Conservation (phyloP, 1,140 invertebrate species). For the Leptonema lineaticorne region DNA sequence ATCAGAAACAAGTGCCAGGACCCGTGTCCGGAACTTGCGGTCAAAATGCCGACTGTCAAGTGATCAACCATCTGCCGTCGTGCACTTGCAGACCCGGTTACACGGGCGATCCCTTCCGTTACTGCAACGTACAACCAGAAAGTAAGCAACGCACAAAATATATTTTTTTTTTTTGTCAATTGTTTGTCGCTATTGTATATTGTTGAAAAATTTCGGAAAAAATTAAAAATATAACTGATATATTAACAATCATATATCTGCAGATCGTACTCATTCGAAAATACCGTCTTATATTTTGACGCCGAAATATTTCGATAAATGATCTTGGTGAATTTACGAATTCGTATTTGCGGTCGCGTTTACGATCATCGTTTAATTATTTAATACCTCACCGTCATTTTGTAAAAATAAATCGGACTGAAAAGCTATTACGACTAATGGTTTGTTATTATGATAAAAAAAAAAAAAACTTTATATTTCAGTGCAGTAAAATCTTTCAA, state of each 20-base stretch:
- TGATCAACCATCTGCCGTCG: constrained; percentile 63
- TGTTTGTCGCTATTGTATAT: not conserved
- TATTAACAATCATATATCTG: too few relatives aligned
- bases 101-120: constrained; percentile 71
- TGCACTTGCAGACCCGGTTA: constrained; percentile 69
- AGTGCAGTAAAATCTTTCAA: too few relatives aligned
- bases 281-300: not conserved
- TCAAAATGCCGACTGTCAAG: constrained; percentile 65
- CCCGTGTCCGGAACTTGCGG: constrained; percentile 66
- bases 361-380: too few relatives aligned
- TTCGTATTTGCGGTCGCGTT: too few relatives aligned
- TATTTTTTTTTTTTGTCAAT: not conserved
- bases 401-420: too few relatives aligned
- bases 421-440: too few relatives aligned
- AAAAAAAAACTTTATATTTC: too few relatives aligned
- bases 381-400: too few relatives aligned
- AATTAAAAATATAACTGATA: too few relatives aligned
- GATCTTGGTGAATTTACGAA: not conserved
- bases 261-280: too few relatives aligned
- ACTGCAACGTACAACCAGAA: constrained; percentile 61
- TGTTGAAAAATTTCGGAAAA: too few relatives aligned
- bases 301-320: not conserved
- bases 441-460: too few relatives aligned
- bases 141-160: constrained; percentile 48
- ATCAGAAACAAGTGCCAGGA: constrained; percentile 62